Evolutionary conservation across 2,888 invertebrate species (phyloP), one percentile per base, ranked within the genome.

Genomic region (Scaptodrosophila latifasciaeformis): DNA sequence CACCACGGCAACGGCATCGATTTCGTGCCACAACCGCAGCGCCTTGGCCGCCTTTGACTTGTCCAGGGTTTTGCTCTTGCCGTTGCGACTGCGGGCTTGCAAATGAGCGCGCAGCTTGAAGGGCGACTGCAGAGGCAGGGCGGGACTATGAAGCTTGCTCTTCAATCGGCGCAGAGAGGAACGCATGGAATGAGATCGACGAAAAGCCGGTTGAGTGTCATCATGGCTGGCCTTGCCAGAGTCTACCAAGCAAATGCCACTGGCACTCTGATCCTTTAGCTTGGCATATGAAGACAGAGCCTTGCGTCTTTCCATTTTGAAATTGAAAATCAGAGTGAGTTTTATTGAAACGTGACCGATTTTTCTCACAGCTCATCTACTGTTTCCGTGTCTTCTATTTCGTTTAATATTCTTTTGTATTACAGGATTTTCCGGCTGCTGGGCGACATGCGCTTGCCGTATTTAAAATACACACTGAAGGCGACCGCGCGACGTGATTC

Each of bases 121-220:
- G 4, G 86, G 84, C 7, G 86, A 82, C 49, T 82, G 82, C 58
- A 84, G 43, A 1, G 66, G 34, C 30, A 74, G 58, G 40, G 60
- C 72, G 21, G 77, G 77, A 55, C 82, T 82, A 13, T 85, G 74
- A 43, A 85, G 68, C 70, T 89, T 88, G 87, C 90, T 89, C 83
- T 90, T 90, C 56, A 92, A 90, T 82, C 91, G 85, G 65, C 92
- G 89, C 67, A 92, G 86, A 67, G 92, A 92, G 67, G 91, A 90
- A 74, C 92, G 89, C 82, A 92, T 91, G 65, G 92, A 92, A 84
- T 91, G 89, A 66, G 91, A 89, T 67, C 92, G 89, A 66, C 91
- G 90, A 70, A 89, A 56, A 2, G 65, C 54, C 19, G 79, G 79
- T 49, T 70, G 29, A 0, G 59, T 57, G 44, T 74, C 56, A 1